Evolutionary conservation across 30 jellyfish, hydroid and myxozoan species (phyloP).

Genomic region (Calvadosia cruxmelitensis): DNA sequence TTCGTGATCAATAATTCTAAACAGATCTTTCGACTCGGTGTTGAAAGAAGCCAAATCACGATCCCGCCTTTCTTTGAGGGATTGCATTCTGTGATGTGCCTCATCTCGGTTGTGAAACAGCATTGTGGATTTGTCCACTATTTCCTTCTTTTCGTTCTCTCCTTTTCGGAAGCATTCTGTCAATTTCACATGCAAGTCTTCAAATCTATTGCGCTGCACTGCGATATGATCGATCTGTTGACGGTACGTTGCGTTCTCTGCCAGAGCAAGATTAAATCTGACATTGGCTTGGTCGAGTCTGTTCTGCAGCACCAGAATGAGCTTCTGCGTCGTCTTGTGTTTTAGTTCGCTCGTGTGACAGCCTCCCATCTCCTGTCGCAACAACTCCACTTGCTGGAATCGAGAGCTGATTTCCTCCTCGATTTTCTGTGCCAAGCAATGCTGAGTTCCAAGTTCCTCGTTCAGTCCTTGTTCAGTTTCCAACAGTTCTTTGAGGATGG

Average conservation of each 20-base stretch:
- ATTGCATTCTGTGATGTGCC: slow-evolving; percentile 80
- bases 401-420: slow-evolving; percentile 4
- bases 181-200: slow-evolving; percentile 50
- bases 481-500: slow-evolving; percentile 19
- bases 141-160: slow-evolving; percentile 16
- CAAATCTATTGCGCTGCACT: slow-evolving; percentile 42
- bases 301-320: slow-evolving; percentile 54
- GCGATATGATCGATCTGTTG: slow-evolving; percentile 49
- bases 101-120: slow-evolving; percentile 76
- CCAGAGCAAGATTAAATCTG: slow-evolving; percentile 46
- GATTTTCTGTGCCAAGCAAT: not conserved
- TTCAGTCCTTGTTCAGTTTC: slow-evolving; percentile 37
- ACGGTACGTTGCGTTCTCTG: slow-evolving; percentile 52
- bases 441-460: not conserved
- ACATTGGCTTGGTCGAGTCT: slow-evolving; percentile 46
- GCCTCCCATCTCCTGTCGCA: slow-evolving; percentile 31
- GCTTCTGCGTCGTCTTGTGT: slow-evolving; percentile 31
- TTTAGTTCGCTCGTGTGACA: slow-evolving; percentile 29
- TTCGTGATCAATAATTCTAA: slow-evolving; percentile 79
- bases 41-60: slow-evolving; percentile 48
- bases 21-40: slow-evolving; percentile 59
- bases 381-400: slow-evolving; percentile 2
- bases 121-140: slow-evolving; percentile 42
- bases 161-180: slow-evolving; percentile 23
- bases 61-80: slow-evolving; percentile 65